These are phyloP conservation scores for Rhagologus leucostigma DNA, from an alignment of 2,113 vertebrate genomes.

Conservation along the genomic window DNA sequence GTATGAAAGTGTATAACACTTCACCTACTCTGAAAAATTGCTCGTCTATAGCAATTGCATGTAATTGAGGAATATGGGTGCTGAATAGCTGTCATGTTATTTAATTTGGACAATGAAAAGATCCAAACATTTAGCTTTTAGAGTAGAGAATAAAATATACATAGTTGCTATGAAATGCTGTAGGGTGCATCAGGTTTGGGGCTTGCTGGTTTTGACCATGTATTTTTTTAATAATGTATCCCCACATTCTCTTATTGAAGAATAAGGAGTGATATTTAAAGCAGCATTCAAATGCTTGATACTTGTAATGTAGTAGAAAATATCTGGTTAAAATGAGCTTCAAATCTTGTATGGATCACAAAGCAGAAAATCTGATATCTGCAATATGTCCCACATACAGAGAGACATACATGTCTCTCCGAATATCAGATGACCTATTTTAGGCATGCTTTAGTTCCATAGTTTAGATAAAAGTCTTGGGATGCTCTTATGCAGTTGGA, in stretches of 20 bases:
- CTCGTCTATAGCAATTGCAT: neutral
- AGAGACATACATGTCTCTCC: neutral
- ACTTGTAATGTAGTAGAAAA: neutral
- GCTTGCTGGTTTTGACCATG: neutral
- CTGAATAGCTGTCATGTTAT: neutral
- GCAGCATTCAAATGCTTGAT: neutral
- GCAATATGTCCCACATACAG: neutral
- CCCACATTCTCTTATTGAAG: neutral
- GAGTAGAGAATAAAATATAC: neutral
- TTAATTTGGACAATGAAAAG: neutral
- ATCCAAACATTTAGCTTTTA: neutral
- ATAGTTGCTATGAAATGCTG: neutral
- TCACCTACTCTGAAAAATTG: neutral
- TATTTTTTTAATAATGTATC: neutral
- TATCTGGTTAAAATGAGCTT: neutral
- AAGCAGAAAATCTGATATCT: neutral
- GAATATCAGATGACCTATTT: constrained; percentile 19
- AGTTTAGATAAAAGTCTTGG: neutral
- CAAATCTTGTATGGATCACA: constrained; percentile 7
- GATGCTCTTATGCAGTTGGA: neutral
- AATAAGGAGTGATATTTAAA: neutral
- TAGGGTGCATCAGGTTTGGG: neutral
- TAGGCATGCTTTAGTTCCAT: neutral
- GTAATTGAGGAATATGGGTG: neutral
- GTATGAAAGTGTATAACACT: neutral